Conservation (phyloP, 2,888 invertebrate genomes). For the Petrolisthes cinctipes region DNA sequence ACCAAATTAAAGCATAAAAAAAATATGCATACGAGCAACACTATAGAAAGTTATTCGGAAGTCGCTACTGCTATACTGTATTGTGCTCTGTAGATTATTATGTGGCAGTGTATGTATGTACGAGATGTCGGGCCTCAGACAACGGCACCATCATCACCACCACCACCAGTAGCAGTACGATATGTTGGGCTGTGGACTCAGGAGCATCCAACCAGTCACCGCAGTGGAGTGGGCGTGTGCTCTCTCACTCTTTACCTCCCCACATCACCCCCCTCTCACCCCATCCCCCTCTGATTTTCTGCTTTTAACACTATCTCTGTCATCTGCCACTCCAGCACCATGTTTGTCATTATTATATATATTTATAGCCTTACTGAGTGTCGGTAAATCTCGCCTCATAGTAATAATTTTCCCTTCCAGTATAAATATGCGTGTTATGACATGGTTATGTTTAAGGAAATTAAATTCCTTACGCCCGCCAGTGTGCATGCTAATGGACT, state of each 20-base stretch:
- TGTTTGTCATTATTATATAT: constrained; percentile 5
- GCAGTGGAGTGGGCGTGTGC: background rate
- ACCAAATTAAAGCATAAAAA: background rate
- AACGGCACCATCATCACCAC: background rate
- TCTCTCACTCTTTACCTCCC: background rate
- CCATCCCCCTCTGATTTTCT: background rate
- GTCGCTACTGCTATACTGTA: too few species aligned
- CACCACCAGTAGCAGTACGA: background rate
- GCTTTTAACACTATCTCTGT: constrained; percentile 16
- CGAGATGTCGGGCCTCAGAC: background rate
- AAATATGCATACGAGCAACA: background rate
- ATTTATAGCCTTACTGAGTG: background rate
- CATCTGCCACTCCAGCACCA: constrained; percentile 4
- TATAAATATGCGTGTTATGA: background rate
- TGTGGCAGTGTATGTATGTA: background rate
- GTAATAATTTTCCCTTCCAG: background rate
- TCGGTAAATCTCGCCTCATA: too few species aligned
- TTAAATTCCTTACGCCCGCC: background rate
- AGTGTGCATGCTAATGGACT: too few species aligned
- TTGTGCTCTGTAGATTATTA: background rate
- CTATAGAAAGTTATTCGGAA: too few species aligned
- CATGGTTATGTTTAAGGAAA: background rate
- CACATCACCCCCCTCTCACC: too few species aligned
- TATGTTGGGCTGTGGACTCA: background rate
- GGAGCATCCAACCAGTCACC: background rate